Base-by-base conservation (phyloP, 2,888 invertebrate species). In the Scaptomyza tumidula region DNA sequence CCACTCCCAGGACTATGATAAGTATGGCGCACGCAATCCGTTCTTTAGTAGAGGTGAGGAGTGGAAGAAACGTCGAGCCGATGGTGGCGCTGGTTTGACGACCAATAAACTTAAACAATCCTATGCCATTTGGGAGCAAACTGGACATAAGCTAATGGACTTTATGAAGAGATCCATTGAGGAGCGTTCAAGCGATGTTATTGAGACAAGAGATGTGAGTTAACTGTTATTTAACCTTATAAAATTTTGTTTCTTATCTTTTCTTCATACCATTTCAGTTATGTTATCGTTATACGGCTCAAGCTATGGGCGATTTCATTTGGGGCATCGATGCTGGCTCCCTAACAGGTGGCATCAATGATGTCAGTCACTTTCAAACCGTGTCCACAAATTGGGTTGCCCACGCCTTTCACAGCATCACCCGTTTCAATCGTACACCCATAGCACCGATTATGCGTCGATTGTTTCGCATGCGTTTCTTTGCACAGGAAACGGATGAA, bases 401-500 rank as follows among this genome's bases (percentile, higher is more conserved):
- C 3, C 0, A 50, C 9, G 82, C 77, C 6, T 75, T 88, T 9
- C 37, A 16, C 13, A 65, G 65, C 6, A 64, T 88, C 3, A 49
- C 63, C 11, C 33, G 16, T 0, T 88, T 86, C 44, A 77, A 75
- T 29, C 56, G 61, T 6, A 63, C 82, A 0, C 5, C 82, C 3
- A 77, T 88, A 24, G 86, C 87, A 2, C 69, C 85, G 2, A 54
- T 74, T 6, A 2, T 87, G 11, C 70, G 74, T 0, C 66, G 60
- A 31, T 16, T 80, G 31, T 35, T 79, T 4, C 48, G 66, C 2
- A 55, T 89, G 71, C 83, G 86, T 0, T 75, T 90, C 39, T 85
- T 80, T 7, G 62, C 72, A 3, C 93, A 91, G 0, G 94, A 94
- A 4, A 97, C 98, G 88, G 97, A 90, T 49, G 54, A 62, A 0